Evolutionary conservation across 2,113 vertebrate species (phyloP), one percentile per base, ranked within the genome.

Genomic region (Nettapus auritus): DNA sequence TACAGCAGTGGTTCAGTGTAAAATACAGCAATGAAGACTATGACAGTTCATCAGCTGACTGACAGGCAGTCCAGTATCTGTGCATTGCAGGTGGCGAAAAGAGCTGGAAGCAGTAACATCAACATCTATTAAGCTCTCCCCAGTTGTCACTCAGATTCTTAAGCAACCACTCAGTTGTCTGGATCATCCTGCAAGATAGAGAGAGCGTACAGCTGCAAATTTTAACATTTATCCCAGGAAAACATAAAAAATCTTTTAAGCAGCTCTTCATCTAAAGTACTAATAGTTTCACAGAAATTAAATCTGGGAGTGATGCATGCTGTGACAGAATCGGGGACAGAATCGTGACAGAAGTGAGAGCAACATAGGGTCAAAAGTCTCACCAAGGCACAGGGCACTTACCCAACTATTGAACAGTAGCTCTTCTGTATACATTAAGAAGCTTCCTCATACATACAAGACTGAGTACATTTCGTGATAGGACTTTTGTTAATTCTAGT

Each of bases 11-110:
- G 57, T n/a, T 91, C 59, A 55, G 86, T 6, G 8, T 18, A 74
- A 90, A 90, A 92, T 60, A 55, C 42, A 7, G 4, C 23, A 64
- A 74, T 75, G 86, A 86, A 67, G 70, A 56, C 73, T 31, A 60
- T 90, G 88, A 93, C 95, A 92, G 69, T 29, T 90, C 83, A 74
- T 67, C 80, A 75, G 80, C 82, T 95, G 68, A 86, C 64, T 94
- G 96, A 93, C 95, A 92, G 82, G 56, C 82, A 83, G 86, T 13
- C 76, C 88, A 81, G 86, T 96, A 97, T 97, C 96, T 97, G 88
- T 75, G 79, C 80, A 50, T 73, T 84, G 90, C 96, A 96, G 95
- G 94, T 95, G 90, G 83, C 52, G 64, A 94, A 77, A 94, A 86
- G 68, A 93, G 86, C 90, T 92, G 88, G 76, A 88, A 93, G 94